These are phyloP conservation scores for Xestia xanthographa DNA, from an alignment of 2,888 invertebrate genomes.

Conservation along the genomic window DNA sequence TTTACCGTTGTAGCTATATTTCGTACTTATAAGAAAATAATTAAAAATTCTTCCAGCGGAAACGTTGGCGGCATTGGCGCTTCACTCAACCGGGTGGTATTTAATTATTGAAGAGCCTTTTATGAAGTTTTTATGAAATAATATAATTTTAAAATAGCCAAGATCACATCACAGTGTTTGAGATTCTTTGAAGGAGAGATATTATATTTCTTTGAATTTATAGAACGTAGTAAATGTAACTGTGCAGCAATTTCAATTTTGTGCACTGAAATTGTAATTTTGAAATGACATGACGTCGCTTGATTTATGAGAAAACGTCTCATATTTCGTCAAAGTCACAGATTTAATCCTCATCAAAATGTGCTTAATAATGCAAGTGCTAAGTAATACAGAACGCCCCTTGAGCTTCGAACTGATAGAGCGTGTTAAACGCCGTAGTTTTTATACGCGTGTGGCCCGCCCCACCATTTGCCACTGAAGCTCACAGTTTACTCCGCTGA, in stretches of 20 bases:
- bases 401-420: constrained; percentile 60
- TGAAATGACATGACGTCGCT: not conserved
- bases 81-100: constrained; percentile 53
- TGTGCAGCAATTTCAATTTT: not conserved
- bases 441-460: constrained; percentile 73
- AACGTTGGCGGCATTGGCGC: constrained; percentile 48
- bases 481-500: constrained; percentile 68
- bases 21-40: constrained; percentile 56
- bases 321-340: not conserved
- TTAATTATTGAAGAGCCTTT: constrained; percentile 59
- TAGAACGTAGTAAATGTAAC: not conserved
- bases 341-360: not conserved
- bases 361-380: constrained; percentile 15
- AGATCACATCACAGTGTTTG: constrained; percentile 12
- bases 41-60: constrained; percentile 59
- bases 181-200: not conserved
- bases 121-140: constrained; percentile 45
- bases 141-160: constrained; percentile 15
- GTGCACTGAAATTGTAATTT: not conserved
- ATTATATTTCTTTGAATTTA: not conserved
- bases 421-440: constrained; percentile 68
- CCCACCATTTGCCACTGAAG: constrained; percentile 73
- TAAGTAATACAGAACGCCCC: constrained; percentile 22
- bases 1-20: constrained; percentile 41
- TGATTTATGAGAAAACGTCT: not conserved